Base-by-base conservation (phyloP, 2,113 vertebrate genomes). In the Calonectris borealis region DNA sequence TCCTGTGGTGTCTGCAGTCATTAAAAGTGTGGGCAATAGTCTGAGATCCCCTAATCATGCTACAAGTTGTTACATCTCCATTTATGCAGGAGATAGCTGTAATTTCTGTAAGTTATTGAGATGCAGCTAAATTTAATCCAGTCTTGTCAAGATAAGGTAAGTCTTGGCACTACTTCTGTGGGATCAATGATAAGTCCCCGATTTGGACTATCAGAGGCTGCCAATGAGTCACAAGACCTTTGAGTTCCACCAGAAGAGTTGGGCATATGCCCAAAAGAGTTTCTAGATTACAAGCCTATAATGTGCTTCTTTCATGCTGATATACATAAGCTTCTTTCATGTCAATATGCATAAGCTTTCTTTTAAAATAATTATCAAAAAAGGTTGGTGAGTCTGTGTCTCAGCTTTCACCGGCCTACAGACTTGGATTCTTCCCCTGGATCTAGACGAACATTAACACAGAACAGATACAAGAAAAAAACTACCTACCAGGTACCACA, bases 101-200 rank as follows among this genome's bases (percentile, higher is more conserved):
- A 72, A 48, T 52, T 94, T 93, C 91, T 85, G n/a, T 82, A 76
- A 90, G 8, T 72, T 95, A 87, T 8, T 79, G 49, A 89, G 78
- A 88, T 85, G 81, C 78, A 95, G 73, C 31, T 75, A 66, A 90
- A 90, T 31, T 40, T 61, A 93, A 88, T n/a, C 66, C 66, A 80
- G 70, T 46, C 90, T 80, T 77, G 87, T 93, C 91, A 90, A 95
- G 96, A 97, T 95, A 96, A 90, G 44, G 58, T 80, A 91, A 91
- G 11, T 34, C 36, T 91, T 96, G 94, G 96, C 96, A 88, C 54
- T 62, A 4, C 94, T 95, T 96, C 94, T 90, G 78, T 96, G 42
- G 75, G 49, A 85, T 65, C 70, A 51, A 2, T 46, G 90, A 85
- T 87, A 96, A 95, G 16, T 38, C 46, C 73, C 82, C 1, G 18